A percentile compares a stretch with the other conserved stretches of the same genome.
phyloP scores from a whole-genome alignment of 2,113 vertebrate genomes.

The Nothocercus julius region DNA sequence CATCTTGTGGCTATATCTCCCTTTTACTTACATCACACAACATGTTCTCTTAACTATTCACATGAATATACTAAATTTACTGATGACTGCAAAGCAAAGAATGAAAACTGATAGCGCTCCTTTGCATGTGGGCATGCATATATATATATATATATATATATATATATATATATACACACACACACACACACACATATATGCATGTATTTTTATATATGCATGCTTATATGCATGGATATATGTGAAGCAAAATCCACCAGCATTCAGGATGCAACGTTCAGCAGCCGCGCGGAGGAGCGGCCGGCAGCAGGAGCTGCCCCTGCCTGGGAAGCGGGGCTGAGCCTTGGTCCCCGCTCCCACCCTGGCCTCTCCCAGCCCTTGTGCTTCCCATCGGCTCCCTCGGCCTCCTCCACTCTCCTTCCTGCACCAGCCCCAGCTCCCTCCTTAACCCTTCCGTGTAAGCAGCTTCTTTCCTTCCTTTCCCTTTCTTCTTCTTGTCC shows the following conservation, averaged over 20 bases:
- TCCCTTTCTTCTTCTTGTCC: not conserved
- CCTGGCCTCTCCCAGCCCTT: not conserved
- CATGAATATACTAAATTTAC: constrained; percentile 69
- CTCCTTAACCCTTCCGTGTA: too few relatives aligned
- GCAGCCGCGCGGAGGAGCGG: not conserved
- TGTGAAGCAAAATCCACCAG: constrained; percentile 28
- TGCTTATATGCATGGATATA: not conserved
- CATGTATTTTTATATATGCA: not conserved
- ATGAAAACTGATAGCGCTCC: constrained; percentile 32
- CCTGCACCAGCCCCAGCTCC: not conserved
- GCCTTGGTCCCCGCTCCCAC: not conserved
- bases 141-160: not conserved
- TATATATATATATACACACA: not conserved
- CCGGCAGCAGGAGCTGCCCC: not conserved
- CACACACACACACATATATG: too few relatives aligned
- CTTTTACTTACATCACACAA: constrained; percentile 44
- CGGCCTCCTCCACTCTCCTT: not conserved
- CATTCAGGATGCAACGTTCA: constrained; percentile 19
- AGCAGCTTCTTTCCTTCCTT: not conserved
- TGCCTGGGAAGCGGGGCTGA: not conserved
- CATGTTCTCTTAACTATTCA: constrained; percentile 54
- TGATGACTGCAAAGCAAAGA: constrained; percentile 35
- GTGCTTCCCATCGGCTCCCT: not conserved
- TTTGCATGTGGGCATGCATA: not conserved
- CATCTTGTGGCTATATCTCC: constrained; percentile 53